phyloP scores from a whole-genome alignment of 53 echinoderm and acorn worm species.

The Zoroaster sp. region DNA sequence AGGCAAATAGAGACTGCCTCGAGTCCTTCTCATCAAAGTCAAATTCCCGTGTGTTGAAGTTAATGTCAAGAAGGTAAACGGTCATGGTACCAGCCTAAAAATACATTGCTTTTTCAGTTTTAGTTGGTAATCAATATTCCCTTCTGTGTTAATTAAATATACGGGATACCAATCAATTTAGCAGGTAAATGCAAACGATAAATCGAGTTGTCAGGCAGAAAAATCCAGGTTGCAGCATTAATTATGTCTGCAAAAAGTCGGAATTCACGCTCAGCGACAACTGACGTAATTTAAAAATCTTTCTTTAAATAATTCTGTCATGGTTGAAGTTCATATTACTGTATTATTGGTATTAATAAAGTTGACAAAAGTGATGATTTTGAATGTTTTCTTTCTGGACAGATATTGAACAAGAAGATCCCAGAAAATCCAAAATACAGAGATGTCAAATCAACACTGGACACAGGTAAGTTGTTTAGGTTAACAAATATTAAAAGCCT shows the following conservation, averaged over 20 bases:
- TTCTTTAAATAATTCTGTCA: not conserved
- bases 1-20: not conserved
- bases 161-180: not conserved
- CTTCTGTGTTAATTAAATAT: not conserved
- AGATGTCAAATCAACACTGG: constrained; percentile 77
- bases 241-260: constrained; percentile 23
- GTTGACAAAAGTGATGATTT: no score
- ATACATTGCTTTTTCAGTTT: not conserved
- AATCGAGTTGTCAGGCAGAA: not conserved
- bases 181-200: no score
- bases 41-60: not conserved
- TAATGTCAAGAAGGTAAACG: not conserved
- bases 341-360: not conserved
- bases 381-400: not conserved
- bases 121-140: not conserved
- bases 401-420: constrained; percentile 80
- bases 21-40: not conserved
- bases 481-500: not conserved
- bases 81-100: not conserved
- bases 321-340: not conserved
- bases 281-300: not conserved
- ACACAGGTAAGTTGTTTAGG: constrained; percentile 67
- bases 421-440: constrained; percentile 85
- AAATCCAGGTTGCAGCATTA: no score
- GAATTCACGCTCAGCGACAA: not conserved